Percentiles rank a stretch among this genome's conserved stretches.
phyloP scores from a whole-genome alignment of 2,888 invertebrate species.

The Pammene aurita region DNA sequence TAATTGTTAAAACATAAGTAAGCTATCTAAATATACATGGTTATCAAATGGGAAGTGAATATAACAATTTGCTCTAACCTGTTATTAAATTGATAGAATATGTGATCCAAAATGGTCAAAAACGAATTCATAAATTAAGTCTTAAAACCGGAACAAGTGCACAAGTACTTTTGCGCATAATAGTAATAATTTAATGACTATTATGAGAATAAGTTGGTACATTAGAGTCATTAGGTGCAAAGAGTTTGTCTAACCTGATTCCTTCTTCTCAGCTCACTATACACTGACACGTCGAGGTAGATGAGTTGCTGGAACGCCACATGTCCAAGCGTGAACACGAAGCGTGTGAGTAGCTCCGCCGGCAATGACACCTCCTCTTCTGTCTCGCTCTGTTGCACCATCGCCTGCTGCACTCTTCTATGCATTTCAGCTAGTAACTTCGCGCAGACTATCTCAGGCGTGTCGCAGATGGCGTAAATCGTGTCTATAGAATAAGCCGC shows the following conservation, averaged over 20 bases:
- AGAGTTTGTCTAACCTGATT: constrained; percentile 65
- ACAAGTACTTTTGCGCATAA: too few species aligned
- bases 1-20: not conserved
- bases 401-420: constrained; percentile 68
- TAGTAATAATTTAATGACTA: too few species aligned
- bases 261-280: constrained; percentile 88
- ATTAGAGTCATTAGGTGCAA: too few species aligned
- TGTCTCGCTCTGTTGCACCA: constrained; percentile 61
- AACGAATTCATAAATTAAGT: too few species aligned
- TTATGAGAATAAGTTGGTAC: too few species aligned
- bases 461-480: constrained; percentile 83
- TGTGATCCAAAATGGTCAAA: too few species aligned
- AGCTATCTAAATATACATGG: too few species aligned
- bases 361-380: constrained; percentile 67
- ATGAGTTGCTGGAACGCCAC: constrained; percentile 91
- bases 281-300: constrained; percentile 91
- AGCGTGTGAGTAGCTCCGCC: constrained; percentile 75
- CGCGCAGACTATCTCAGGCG: constrained; percentile 80
- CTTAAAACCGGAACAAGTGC: too few species aligned
- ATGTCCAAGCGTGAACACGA: constrained; percentile 87
- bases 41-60: too few species aligned
- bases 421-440: constrained; percentile 78
- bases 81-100: too few species aligned
- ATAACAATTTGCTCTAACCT: too few species aligned
- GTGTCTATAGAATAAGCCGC: constrained; percentile 80